phyloP scores from a whole-genome alignment of 2,797 vertebrate species.

The Pseudochromis fuscus region DNA sequence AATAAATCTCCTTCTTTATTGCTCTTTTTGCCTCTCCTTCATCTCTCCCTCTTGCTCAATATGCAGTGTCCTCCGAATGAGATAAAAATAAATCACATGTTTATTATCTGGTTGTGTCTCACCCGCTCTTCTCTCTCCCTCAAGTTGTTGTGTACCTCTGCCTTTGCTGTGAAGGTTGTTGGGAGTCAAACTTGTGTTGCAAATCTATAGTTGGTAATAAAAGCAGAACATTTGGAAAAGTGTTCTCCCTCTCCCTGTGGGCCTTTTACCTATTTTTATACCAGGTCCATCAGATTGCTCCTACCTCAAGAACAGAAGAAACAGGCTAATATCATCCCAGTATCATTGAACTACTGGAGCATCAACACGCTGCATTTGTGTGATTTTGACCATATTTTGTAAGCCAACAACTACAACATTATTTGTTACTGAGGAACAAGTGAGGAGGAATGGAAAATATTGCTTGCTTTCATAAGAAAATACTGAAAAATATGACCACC shows the following conservation, averaged over 20 bases:
- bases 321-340: not conserved
- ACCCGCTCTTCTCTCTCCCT: slow-evolving; percentile 18
- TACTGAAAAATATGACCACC: slow-evolving; percentile 34
- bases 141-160: slow-evolving; percentile 15
- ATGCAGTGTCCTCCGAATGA: slow-evolving; percentile 66
- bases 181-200: slow-evolving; percentile 37
- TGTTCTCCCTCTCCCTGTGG: not conserved
- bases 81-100: slow-evolving; percentile 80
- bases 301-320: slow-evolving; percentile 19
- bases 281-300: slow-evolving; percentile 20
- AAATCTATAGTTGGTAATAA: slow-evolving; percentile 45
- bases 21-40: slow-evolving; percentile 60
- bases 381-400: not conserved
- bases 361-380: not conserved
- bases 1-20: slow-evolving; percentile 85
- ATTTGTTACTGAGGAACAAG: too few species aligned
- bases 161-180: slow-evolving; percentile 39
- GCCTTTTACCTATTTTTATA: slow-evolving; percentile 31
- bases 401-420: too few species aligned
- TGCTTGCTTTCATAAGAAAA: not conserved
- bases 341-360: not conserved
- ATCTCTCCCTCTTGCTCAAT: slow-evolving; percentile 63
- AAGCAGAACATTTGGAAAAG: slow-evolving; percentile 31
- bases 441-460: not conserved
- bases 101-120: slow-evolving; percentile 65